Evolutionary conservation across 2,113 vertebrate species (phyloP).

Genomic region (Ptilonorhynchus violaceus): DNA sequence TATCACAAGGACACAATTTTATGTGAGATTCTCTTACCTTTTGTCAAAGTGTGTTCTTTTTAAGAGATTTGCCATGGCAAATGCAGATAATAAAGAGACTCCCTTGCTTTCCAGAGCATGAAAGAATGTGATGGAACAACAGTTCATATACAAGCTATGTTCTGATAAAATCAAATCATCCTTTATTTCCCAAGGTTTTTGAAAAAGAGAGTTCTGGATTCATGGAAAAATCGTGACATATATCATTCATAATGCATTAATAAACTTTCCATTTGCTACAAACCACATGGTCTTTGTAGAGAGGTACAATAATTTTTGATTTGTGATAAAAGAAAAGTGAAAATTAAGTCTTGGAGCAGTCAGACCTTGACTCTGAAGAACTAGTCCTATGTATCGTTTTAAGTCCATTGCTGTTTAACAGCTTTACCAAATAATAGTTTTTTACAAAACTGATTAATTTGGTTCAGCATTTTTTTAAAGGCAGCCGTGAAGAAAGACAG

Average conservation of each 20-base stretch:
- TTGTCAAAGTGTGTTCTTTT: conserved; percentile 17
- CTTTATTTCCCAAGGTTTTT: not conserved
- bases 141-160: not conserved
- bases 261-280: not conserved
- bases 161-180: not conserved
- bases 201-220: not conserved
- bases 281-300: not conserved
- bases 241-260: not conserved
- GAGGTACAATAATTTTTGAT: not conserved
- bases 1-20: conserved; percentile 26
- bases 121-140: not conserved
- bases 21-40: conserved; percentile 8
- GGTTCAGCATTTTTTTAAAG: not conserved
- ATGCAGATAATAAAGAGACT: conserved; percentile 20
- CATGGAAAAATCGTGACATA: not conserved
- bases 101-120: not conserved
- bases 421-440: not conserved
- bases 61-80: not conserved
- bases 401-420: not conserved
- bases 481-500: not conserved
- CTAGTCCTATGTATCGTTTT: not conserved
- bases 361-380: not conserved
- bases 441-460: not conserved
- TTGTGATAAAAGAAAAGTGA: not conserved
- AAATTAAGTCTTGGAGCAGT: not conserved